Conservation (phyloP, 2,113 vertebrate species). For the Eptatretus burgeri region DNA sequence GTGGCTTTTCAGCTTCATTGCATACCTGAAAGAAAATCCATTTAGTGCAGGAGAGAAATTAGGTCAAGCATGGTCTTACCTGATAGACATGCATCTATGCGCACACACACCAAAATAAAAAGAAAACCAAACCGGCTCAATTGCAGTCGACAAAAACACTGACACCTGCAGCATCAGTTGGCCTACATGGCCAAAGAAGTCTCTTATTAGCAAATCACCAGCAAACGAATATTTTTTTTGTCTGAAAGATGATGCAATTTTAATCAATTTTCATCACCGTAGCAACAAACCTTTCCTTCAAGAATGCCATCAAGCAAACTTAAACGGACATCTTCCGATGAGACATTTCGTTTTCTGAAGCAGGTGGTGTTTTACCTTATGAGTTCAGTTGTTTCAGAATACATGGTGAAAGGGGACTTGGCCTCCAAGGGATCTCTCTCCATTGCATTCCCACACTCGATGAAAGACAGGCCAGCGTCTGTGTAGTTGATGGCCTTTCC, state of each 20-base stretch:
- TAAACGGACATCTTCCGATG: not conserved
- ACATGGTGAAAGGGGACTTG: constrained; percentile 90
- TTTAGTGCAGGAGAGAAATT: no score
- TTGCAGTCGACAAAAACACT: no score
- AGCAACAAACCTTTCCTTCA: not conserved
- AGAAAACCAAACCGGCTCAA: no score
- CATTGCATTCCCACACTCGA: constrained; percentile 96
- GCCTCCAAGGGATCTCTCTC: constrained; percentile 78
- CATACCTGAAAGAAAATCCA: constrained; percentile 29
- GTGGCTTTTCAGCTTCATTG: constrained; percentile 84
- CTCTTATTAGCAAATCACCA: not conserved
- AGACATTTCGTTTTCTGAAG: no score
- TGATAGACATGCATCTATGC: no score
- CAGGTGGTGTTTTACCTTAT: constrained; percentile 31
- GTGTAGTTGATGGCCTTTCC: constrained; percentile 83
- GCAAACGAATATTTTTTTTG: not conserved
- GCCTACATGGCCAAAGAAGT: constrained; percentile 9
- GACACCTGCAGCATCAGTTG: no score
- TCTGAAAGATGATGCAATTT: not conserved
- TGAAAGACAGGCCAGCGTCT: constrained; percentile 76
- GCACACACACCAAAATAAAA: no score
- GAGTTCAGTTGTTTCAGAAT: constrained; percentile 86
- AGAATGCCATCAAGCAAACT: not conserved
- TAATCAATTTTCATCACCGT: not conserved
- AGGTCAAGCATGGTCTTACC: no score